Evolutionary conservation across 2,113 vertebrate species (phyloP).

Genomic region (Nycticebus coucang): DNA sequence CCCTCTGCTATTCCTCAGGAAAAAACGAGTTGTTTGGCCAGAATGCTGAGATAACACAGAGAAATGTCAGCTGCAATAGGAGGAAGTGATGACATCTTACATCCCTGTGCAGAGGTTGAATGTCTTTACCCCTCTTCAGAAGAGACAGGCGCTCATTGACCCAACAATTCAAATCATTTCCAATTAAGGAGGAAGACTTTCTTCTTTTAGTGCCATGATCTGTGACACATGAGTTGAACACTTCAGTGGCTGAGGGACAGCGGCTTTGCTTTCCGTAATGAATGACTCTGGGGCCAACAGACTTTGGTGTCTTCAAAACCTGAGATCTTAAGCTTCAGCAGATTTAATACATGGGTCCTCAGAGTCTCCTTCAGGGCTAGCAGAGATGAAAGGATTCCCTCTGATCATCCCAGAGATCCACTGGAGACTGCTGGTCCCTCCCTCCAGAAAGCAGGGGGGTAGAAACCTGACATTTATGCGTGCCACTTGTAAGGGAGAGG

Average conservation of each 20-base stretch:
- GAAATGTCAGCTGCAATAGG: neutral
- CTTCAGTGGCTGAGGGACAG: neutral
- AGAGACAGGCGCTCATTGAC: neutral
- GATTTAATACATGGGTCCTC: neutral
- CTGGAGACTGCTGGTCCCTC: neutral
- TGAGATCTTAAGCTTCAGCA: neutral
- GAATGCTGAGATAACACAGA: neutral
- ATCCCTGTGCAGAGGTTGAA: neutral
- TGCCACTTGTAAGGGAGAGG: neutral
- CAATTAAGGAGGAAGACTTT: neutral
- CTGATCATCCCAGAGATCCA: neutral
- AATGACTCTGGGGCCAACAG: neutral
- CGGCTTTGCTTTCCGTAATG: neutral
- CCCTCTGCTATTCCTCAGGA: neutral
- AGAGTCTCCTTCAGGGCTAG: neutral
- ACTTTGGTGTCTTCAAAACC: neutral
- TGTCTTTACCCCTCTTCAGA: neutral
- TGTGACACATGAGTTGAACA: neutral
- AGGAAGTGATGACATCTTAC: neutral
- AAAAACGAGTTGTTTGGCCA: neutral
- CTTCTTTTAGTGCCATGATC: neutral
- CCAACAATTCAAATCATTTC: neutral
- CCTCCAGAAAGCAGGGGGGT: neutral
- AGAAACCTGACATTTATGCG: neutral
- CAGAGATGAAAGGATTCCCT: neutral